Evolutionary conservation across 2,797 vertebrate genomes (phyloP).

Genomic region (Pygocentrus nattereri): DNA sequence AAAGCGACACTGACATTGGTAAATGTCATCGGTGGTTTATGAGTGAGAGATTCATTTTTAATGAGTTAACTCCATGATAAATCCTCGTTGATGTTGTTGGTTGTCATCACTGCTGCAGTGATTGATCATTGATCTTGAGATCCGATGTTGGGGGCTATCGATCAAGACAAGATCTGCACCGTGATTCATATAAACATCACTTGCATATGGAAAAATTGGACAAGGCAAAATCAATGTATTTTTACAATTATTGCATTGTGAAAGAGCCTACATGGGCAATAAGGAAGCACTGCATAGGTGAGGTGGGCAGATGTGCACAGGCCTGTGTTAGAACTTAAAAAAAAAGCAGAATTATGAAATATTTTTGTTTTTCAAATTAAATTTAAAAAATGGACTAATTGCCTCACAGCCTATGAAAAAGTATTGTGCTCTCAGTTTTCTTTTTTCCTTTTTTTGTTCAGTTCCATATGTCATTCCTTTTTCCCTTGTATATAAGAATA

Average conservation of each 20-base stretch:
- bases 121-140: neutral
- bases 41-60: neutral
- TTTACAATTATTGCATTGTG: neutral
- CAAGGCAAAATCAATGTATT: neutral
- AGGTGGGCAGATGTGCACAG: neutral
- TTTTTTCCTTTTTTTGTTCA: neutral
- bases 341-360: neutral
- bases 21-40: neutral
- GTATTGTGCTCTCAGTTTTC: neutral
- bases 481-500: neutral
- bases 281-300: neutral
- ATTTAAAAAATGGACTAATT: slow-evolving; percentile 8
- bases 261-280: neutral
- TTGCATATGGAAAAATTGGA: neutral
- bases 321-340: neutral
- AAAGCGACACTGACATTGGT: neutral
- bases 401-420: neutral
- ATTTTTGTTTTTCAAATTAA: slow-evolving; percentile 16
- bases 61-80: slow-evolving; percentile 4
- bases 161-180: neutral
- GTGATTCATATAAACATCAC: neutral
- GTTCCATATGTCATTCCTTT: neutral
- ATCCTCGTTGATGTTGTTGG: neutral
- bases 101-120: slow-evolving; percentile 4
- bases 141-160: neutral